phyloP scores from a whole-genome alignment of 2,113 vertebrate species.

The rat (Rattus norvegicus) region DNA sequence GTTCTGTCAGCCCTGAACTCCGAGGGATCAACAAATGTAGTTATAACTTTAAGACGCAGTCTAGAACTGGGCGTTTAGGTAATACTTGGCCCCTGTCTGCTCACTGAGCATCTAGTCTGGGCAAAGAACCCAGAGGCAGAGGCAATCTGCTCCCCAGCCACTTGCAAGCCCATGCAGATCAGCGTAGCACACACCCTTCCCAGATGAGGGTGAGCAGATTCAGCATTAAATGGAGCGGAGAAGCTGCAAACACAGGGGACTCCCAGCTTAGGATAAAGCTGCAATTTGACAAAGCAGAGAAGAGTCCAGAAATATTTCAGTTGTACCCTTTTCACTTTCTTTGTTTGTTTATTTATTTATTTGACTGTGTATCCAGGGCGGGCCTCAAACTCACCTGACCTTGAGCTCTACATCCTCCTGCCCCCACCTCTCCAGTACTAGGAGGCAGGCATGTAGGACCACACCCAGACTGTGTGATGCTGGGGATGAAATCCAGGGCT shows the following conservation, averaged over 20 bases:
- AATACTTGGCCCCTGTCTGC: neutral
- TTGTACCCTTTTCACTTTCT: neutral
- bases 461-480: neutral
- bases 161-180: neutral
- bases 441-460: neutral
- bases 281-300: neutral
- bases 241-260: neutral
- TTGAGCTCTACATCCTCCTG: neutral
- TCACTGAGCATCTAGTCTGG: neutral
- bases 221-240: neutral
- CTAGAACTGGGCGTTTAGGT: neutral
- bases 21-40: neutral
- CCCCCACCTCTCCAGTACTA: neutral
- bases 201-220: neutral
- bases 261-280: neutral
- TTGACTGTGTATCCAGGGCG: neutral
- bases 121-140: neutral
- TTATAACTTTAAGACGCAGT: neutral
- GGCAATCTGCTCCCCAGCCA: neutral
- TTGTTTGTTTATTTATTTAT: neutral
- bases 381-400: neutral
- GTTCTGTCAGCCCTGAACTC: neutral
- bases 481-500: neutral
- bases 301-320: neutral
- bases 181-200: rapidly evolving